Evolutionary conservation across 2,888 invertebrate species (phyloP), one percentile per base, ranked within the genome.

Genomic region (Cataglyphis livida): DNA sequence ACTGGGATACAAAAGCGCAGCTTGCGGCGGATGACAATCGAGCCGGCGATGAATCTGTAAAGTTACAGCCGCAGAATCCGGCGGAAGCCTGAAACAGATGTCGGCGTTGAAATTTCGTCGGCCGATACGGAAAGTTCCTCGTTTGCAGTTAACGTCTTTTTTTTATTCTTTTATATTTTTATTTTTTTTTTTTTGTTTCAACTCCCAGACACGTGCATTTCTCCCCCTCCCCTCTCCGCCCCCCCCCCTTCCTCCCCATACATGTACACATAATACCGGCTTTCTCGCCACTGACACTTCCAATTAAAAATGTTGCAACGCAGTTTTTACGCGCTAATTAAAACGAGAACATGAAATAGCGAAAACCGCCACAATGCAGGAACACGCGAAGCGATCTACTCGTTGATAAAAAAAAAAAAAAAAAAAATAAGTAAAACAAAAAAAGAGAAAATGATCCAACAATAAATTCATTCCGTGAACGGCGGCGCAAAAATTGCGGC

Each of bases 261-360:
- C 7, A 32, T 7, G 21, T 21, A 10, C 18, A 4, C 15, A 35
- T 35, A 35, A 35, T 35, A 35, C 32, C 32, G 32, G 32, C 21
- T 32, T 68, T 32, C 51, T 51, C 59, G 15, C 59, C 59, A 59
- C 59, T 79, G 78, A 70, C 78, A 79, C 70, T 70, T 70, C 78
- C 78, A 79, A 79, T 79, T 79, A 79, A 79, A 79, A 79, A 79
- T 79, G 59, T 79, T 79, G 70, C 44, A 70, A 79, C 44, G 59
- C 59, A 70, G 70, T 70, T 79, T 70, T 79, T 59, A 59, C 35
- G 44, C 70, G 78, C 59, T 79, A 79, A 79, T 79, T 79, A 70
- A 79, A 79, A 79, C 15, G 12, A 70, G 44, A 79, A 79, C 59
- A 25, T 35, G 44, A 79, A 79, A 79, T 68, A 35, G 70, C 70